A percentile compares a stretch with the other conserved stretches of the same genome.
Conservation (phyloP, 2,888 invertebrate species). For the Megalurothrips usitatus region DNA sequence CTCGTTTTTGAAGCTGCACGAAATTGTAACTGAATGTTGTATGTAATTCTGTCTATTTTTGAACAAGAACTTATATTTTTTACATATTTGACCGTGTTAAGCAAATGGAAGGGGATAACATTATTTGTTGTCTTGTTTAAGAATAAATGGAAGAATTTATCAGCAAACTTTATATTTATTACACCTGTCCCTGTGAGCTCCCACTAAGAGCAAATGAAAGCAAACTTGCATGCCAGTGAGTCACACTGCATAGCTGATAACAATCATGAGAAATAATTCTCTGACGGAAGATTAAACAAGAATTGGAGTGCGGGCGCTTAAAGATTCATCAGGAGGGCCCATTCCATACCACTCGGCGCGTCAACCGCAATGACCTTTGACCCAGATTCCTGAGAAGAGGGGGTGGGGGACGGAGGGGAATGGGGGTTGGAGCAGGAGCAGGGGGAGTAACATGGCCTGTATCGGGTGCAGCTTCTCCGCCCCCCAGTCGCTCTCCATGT, state of each 20-base stretch:
- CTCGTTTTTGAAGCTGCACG: background rate
- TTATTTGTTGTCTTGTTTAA: conserved; percentile 1
- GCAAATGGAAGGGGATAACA: background rate
- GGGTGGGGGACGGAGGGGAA: background rate
- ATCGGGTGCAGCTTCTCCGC: background rate
- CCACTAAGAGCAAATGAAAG: too few species aligned
- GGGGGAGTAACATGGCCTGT: conserved; percentile 5
- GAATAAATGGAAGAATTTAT: background rate
- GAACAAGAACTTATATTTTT: conserved; percentile 17
- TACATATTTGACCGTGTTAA: background rate
- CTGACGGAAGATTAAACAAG: too few species aligned
- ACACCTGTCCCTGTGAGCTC: too few species aligned
- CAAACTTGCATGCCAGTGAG: too few species aligned
- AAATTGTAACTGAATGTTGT: background rate
- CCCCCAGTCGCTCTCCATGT: background rate
- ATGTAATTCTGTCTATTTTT: conserved; percentile 1
- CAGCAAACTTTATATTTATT: background rate
- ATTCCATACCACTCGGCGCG: too few species aligned
- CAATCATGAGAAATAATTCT: too few species aligned
- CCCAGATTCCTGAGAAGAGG: background rate
- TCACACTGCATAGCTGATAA: too few species aligned
- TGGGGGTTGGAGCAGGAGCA: background rate
- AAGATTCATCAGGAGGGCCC: too few species aligned
- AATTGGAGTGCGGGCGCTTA: too few species aligned
- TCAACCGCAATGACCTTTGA: background rate